These are phyloP conservation scores for Tursiops truncatus DNA, from an alignment of 2,113 vertebrate species.

Conservation along the genomic window DNA sequence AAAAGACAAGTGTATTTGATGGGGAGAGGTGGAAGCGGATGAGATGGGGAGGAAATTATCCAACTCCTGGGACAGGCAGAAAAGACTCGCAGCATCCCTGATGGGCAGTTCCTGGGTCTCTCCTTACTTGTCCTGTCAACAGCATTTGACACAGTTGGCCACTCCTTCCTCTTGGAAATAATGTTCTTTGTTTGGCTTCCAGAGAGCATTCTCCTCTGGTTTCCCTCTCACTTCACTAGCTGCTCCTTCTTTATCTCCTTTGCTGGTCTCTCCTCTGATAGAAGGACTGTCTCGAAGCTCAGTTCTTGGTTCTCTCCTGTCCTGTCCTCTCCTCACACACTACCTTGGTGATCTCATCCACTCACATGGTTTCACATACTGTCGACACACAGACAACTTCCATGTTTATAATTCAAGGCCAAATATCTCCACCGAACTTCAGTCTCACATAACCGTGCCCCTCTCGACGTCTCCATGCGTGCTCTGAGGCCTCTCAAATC, in stretches of 20 bases:
- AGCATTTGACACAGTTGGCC: neutral
- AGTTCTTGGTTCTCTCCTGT: neutral
- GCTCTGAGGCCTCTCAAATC: neutral
- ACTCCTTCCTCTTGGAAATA: neutral
- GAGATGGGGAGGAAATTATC: neutral
- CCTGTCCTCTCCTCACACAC: neutral
- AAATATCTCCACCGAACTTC: neutral
- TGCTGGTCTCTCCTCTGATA: neutral
- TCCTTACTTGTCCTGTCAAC: neutral
- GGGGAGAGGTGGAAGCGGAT: neutral
- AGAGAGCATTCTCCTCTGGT: neutral
- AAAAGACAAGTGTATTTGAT: neutral
- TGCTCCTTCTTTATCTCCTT: neutral
- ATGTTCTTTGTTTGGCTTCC: neutral
- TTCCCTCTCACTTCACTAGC: neutral
- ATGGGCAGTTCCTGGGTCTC: no score
- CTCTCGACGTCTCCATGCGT: neutral
- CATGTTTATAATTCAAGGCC: neutral
- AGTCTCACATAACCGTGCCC: neutral
- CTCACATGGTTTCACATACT: neutral
- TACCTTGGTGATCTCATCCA: neutral
- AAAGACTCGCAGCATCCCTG: fast-evolving
- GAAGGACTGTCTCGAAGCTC: neutral
- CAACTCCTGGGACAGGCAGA: no score
- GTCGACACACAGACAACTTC: neutral